Evolutionary conservation across 2,113 vertebrate species (phyloP).

Genomic region (Centropus bengalensis): DNA sequence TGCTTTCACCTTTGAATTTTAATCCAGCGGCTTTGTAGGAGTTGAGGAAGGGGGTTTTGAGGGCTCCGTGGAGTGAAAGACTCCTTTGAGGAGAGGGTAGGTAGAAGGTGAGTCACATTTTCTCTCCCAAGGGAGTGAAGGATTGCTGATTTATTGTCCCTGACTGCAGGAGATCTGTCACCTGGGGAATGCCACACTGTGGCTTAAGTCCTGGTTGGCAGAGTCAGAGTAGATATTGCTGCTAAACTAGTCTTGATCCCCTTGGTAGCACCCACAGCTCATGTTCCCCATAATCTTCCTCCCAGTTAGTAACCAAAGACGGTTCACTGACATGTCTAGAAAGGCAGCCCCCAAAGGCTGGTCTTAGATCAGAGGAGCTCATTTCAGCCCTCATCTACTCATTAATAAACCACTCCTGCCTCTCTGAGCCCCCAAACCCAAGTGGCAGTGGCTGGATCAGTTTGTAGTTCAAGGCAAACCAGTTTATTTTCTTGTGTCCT

Average conservation of each 20-base stretch:
- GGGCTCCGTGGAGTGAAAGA: not conserved
- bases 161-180: not conserved
- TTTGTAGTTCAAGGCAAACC: not conserved
- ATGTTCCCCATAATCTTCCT: not conserved
- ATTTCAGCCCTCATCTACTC: not conserved
- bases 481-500: not conserved
- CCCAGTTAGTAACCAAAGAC: not conserved
- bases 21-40: slow-evolving; percentile 55
- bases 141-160: not conserved
- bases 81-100: not conserved
- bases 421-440: not conserved
- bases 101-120: not conserved
- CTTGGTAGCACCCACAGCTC: not conserved
- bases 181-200: not conserved
- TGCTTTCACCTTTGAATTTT: slow-evolving; percentile 63
- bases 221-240: not conserved
- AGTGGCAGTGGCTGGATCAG: not conserved
- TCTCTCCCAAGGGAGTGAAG: not conserved
- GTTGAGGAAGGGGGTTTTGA: not conserved
- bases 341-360: not conserved
- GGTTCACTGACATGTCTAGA: not conserved
- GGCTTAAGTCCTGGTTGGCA: not conserved
- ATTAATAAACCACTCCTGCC: not conserved
- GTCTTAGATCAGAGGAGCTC: not conserved
- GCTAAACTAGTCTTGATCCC: not conserved